Conservation (phyloP, 2,888 invertebrate genomes). For the Drosophila aldrichi region DNA sequence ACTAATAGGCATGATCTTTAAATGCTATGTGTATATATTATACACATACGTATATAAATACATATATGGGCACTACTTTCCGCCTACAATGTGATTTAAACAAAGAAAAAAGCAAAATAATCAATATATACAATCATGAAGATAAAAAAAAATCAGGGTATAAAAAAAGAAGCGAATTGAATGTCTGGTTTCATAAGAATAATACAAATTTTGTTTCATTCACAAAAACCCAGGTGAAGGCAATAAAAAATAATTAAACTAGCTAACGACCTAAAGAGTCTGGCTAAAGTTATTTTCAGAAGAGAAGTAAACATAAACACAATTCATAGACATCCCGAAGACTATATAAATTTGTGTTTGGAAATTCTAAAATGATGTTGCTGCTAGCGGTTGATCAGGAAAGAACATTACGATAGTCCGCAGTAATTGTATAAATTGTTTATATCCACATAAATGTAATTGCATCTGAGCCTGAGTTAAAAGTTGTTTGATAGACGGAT, state of each 20-base stretch:
- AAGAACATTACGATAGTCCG: not conserved
- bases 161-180: not conserved
- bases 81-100: not conserved
- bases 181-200: not conserved
- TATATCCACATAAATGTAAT: too few species aligned
- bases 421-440: not conserved
- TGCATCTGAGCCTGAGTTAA: too few species aligned
- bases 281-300: not conserved
- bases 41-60: too few species aligned
- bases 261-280: not conserved
- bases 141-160: too few species aligned
- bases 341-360: not conserved
- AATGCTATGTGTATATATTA: not conserved
- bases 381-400: not conserved
- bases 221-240: not conserved
- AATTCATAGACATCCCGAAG: not conserved
- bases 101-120: not conserved
- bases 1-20: not conserved
- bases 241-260: not conserved
- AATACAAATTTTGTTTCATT: not conserved
- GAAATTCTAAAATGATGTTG: not conserved
- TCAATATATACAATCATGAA: not conserved
- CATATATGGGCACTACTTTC: too few species aligned
- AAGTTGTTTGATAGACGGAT: too few species aligned
- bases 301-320: not conserved